Percentiles rank a stretch among this genome's conserved stretches.
Conservation (phyloP, 1,140 invertebrate species). For the Drosophila bifasciata region DNA sequence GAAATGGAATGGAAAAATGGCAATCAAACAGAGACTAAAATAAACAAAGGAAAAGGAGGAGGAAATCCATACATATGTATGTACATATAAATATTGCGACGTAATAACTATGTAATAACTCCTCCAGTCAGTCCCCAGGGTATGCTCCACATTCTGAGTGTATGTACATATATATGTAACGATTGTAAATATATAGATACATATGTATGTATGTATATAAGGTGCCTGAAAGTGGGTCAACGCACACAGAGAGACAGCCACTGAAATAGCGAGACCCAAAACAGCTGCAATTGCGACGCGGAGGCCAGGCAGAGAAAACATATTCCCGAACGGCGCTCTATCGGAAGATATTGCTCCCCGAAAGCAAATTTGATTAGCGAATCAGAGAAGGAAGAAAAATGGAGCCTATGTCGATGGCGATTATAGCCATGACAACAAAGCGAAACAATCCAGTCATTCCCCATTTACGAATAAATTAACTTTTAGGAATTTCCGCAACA, state of each 20-base stretch:
- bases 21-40: conserved; percentile 6
- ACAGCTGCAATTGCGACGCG: conserved; percentile 28
- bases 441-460: conserved; percentile 20
- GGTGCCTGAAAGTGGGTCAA: conserved; percentile 60
- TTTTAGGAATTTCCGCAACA: neutral
- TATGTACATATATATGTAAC: conserved; percentile 10
- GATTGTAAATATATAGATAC: conserved; percentile 1
- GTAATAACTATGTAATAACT: conserved; percentile 17
- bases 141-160: conserved; percentile 27
- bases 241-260: conserved; percentile 24
- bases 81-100: conserved; percentile 19
- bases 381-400: conserved; percentile 6
- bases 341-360: neutral
- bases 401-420: too few relatives aligned
- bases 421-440: conserved; percentile 35
- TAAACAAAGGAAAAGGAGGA: conserved; percentile 28
- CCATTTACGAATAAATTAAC: conserved; percentile 14
- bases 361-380: conserved; percentile 35
- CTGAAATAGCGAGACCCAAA: conserved; percentile 11
- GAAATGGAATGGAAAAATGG: too few relatives aligned
- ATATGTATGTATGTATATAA: conserved; percentile 38
- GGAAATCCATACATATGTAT: conserved; percentile 9
- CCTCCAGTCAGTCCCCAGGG: conserved; percentile 34
- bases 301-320: too few relatives aligned
- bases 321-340: conserved; percentile 18